Base-by-base conservation (phyloP, 2,113 vertebrate genomes). In the Scalopus aquaticus region DNA sequence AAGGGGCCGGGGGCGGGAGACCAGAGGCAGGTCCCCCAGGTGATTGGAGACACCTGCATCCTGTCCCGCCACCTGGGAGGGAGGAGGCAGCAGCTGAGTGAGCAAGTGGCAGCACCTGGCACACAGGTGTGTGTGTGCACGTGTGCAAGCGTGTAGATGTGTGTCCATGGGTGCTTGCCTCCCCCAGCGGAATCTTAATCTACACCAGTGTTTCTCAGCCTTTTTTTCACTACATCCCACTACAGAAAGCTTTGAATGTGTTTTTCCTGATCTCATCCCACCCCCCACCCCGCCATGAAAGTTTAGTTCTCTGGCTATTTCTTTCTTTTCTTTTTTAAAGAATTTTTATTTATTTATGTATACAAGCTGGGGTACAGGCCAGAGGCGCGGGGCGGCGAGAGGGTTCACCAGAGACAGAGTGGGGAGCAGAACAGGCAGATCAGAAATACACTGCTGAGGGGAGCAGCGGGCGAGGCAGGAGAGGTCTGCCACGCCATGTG, bases 71-170 rank as follows among this genome's bases (percentile, higher is more conserved):
- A 0, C 65, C 44, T 67, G 73, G 62, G 65, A 51, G n/a, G 62
- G 49, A 3, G 24, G 78, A 39, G 60, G 32, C 39, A 6, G 20
- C 1, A 12, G 22, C 13, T 64, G 56, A 46, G 30, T 8, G 65
- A 72, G 35, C 51, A 30, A 13, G 24, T 60, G 49, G 32, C 0
- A 32, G 49, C n/a, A 17, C 37, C 39, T 35, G 73, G 15, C 69
- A 51, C 49, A 17, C 7, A 22, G 1, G 8, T 46, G 32, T 22
- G 54, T 10, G 35, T 26, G 58, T 7, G 26, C 1, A 1, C 20
- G 2, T 20, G 16, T 5, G 6, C 15, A 2, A 2, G 2, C 10
- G 10, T 0, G 3, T 2, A 0, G 15, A 12, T 5, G 30, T 65
- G 30, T 67, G 64, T 67, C 30, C 30, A 2, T 17, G 10, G 30